phyloP scores from a whole-genome alignment of 2,113 vertebrate genomes.

The Prunella fulvescens region DNA sequence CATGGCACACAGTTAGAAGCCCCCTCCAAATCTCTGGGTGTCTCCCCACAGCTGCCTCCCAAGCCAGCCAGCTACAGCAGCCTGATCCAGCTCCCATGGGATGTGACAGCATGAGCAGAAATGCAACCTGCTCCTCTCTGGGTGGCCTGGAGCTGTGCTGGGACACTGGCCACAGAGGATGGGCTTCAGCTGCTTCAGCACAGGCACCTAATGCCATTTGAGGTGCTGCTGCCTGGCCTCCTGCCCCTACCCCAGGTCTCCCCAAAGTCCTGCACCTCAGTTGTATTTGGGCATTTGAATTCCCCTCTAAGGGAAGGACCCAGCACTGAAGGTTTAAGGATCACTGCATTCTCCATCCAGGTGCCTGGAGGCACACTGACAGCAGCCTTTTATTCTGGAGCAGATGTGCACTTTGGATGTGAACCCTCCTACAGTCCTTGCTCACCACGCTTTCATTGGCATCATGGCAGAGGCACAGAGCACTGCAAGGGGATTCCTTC shows the following conservation, averaged over 20 bases:
- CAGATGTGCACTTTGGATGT: neutral
- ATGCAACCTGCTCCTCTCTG: neutral
- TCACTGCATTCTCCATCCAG: neutral
- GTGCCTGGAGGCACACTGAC: accelerated
- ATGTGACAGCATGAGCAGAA: neutral
- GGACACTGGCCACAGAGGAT: neutral
- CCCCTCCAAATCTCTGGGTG: neutral
- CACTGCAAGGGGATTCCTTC: neutral
- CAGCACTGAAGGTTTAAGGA: neutral
- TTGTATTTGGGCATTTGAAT: neutral
- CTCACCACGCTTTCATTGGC: neutral
- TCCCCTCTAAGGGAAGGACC: neutral
- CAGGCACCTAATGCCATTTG: neutral
- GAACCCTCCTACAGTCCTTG: neutral
- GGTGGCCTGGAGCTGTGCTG: neutral
- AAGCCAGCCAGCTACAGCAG: neutral
- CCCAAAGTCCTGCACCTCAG: accelerated
- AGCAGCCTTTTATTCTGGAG: neutral
- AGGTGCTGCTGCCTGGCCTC: neutral
- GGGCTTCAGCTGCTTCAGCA: neutral
- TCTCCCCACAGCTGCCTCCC: neutral
- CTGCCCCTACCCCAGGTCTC: neutral
- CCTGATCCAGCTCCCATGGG: neutral
- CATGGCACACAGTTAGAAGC: accelerated
- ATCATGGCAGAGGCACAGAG: neutral